These are phyloP conservation scores for Cylloceria caligata DNA, from an alignment of 2,888 invertebrate genomes.

Conservation along the genomic window DNA sequence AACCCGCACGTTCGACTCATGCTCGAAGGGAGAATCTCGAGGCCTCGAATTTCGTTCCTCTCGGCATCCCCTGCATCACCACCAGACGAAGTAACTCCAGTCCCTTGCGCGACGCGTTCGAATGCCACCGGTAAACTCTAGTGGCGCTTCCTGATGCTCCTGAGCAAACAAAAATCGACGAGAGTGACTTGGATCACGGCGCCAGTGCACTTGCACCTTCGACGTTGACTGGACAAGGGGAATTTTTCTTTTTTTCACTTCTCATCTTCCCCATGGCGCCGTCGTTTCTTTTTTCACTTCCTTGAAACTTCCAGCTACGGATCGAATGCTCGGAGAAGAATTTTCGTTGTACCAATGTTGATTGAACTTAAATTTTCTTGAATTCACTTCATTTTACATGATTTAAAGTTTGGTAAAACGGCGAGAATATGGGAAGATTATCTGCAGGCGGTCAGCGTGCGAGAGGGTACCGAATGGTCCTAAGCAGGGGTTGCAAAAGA, in stretches of 20 bases:
- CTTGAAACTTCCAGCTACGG: neutral
- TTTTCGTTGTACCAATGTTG: too few relatives aligned
- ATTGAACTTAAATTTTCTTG: neutral
- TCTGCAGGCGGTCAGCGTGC: neutral
- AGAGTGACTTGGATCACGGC: slow-evolving; percentile 77
- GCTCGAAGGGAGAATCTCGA: slow-evolving; percentile 54
- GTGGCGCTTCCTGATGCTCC: slow-evolving; percentile 75
- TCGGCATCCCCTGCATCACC: slow-evolving; percentile 47
- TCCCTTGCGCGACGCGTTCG: slow-evolving; percentile 36
- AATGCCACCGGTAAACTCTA: slow-evolving; percentile 21
- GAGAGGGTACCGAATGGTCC: neutral
- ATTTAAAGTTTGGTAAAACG: neutral
- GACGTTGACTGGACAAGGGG: slow-evolving; percentile 5
- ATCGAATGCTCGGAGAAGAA: too few relatives aligned
- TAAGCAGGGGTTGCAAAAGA: slow-evolving; percentile 22
- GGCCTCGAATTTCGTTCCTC: slow-evolving; percentile 78
- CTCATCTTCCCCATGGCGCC: slow-evolving; percentile 68
- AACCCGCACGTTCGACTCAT: slow-evolving; percentile 43
- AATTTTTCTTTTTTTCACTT: slow-evolving; percentile 65
- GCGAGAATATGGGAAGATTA: neutral
- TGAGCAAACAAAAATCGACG: slow-evolving; percentile 80
- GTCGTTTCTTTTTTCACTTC: neutral
- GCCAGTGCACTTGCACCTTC: slow-evolving; percentile 75
- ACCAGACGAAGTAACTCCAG: slow-evolving; percentile 16
- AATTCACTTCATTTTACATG: neutral